Percentiles rank a stretch among this genome's conserved stretches.
phyloP scores from a whole-genome alignment of 1,140 invertebrate genomes.

The Linepithema humile region DNA sequence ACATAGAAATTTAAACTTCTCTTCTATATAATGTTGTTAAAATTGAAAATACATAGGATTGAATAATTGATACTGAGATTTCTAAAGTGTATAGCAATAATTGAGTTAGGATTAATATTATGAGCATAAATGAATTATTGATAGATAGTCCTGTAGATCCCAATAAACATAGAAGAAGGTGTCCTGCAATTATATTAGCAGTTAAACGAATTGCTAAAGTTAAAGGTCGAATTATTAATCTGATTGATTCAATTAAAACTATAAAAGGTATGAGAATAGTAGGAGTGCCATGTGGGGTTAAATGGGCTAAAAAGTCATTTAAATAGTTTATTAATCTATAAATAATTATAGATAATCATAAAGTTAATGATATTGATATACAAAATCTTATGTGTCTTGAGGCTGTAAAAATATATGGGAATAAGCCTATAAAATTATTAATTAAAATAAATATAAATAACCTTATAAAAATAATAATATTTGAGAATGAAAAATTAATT shows the following conservation, averaged over 20 bases:
- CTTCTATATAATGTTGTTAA: slow-evolving; percentile 79
- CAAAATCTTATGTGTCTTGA: slow-evolving; percentile 75
- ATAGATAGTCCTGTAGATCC: slow-evolving; percentile 81
- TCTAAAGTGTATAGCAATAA: slow-evolving; percentile 84
- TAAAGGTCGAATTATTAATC: slow-evolving; percentile 87
- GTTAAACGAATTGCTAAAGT: slow-evolving; percentile 87
- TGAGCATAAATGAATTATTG: slow-evolving; percentile 85
- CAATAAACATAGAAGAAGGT: slow-evolving; percentile 86
- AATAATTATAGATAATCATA: slow-evolving; percentile 82
- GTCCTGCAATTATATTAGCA: slow-evolving; percentile 90
- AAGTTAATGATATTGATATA: slow-evolving; percentile 80
- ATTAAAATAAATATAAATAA: too few species aligned
- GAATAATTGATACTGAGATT: slow-evolving; percentile 66
- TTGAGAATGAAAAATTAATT: background rate
- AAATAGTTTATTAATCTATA: slow-evolving; percentile 75
- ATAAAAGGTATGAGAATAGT: slow-evolving; percentile 87
- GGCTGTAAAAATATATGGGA: background rate
- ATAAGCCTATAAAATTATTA: background rate
- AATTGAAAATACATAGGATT: slow-evolving; percentile 66
- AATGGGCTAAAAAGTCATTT: slow-evolving; percentile 83
- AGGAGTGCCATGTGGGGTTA: slow-evolving; percentile 87
- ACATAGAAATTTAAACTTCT: slow-evolving; percentile 84
- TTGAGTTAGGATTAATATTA: slow-evolving; percentile 85
- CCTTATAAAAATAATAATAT: slow-evolving; percentile 5
- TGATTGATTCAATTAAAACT: slow-evolving; percentile 87